Evolutionary conservation across 1,140 invertebrate genomes (phyloP).

Genomic region (Caenorhabditis remanei): DNA sequence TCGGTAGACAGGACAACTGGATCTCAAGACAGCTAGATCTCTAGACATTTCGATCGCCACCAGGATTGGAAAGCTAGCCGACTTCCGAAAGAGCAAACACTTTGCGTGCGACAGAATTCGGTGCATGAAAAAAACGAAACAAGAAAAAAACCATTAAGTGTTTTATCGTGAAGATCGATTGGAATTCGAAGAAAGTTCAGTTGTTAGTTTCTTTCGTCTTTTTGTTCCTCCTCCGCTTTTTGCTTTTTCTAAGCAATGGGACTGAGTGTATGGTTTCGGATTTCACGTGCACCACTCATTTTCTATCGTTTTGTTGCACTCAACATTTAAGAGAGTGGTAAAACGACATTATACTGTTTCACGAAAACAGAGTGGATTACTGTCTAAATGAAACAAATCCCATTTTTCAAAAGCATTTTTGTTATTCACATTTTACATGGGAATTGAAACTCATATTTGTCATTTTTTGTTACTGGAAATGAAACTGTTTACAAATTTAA

Average conservation of each 20-base stretch:
- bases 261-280: slow-evolving; percentile 31
- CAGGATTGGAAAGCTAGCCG: neutral
- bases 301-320: slow-evolving; percentile 3
- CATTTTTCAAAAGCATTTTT: no score
- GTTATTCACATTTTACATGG: no score
- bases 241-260: neutral
- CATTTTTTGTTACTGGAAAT: no score
- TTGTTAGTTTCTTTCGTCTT: slow-evolving; percentile 19
- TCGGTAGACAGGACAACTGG: no score
- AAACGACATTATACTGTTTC: neutral
- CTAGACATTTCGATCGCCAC: neutral
- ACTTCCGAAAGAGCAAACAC: slow-evolving; percentile 36
- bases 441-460: no score
- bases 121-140: neutral
- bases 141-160: neutral
- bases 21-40: neutral
- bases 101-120: neutral
- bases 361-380: no score
- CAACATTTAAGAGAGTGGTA: neutral
- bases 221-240: slow-evolving; percentile 29
- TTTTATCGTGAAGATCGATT: neutral
- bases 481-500: no score
- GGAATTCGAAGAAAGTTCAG: neutral
- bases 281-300: slow-evolving; percentile 45
- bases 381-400: no score